Evolutionary conservation across 2,888 invertebrate genomes (phyloP).

Genomic region (Hemistola chrysoprasaria): DNA sequence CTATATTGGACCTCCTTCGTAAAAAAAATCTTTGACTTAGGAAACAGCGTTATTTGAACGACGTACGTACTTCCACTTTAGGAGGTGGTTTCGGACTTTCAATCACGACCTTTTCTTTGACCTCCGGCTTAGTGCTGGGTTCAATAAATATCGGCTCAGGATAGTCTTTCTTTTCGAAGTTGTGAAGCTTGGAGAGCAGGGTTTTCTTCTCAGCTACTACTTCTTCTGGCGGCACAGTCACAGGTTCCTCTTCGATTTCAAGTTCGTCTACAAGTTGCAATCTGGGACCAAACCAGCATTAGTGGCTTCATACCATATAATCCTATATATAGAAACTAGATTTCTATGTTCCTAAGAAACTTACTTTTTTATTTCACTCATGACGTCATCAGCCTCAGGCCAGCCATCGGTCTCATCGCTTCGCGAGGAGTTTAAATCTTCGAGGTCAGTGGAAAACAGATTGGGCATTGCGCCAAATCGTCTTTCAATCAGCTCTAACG

Average conservation of each 20-base stretch:
- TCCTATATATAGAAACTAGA: no score
- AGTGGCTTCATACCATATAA: no score
- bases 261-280: constrained; percentile 58
- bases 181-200: constrained; percentile 63
- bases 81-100: constrained; percentile 47
- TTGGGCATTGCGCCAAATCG: constrained; percentile 86
- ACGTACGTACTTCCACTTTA: constrained; percentile 56
- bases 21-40: no score
- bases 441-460: constrained; percentile 78
- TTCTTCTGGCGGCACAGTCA: constrained; percentile 59
- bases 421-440: constrained; percentile 54
- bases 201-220: constrained; percentile 70
- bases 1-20: no score
- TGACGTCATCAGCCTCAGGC: constrained; percentile 79
- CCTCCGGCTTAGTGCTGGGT: neutral
- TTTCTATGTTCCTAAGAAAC: neutral
- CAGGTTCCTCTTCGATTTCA: constrained; percentile 47
- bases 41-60: no score
- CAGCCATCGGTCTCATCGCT: constrained; percentile 62
- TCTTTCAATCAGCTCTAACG: constrained; percentile 91
- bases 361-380: constrained; percentile 84
- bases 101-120: constrained; percentile 23
- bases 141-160: constrained; percentile 19
- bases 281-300: no score
- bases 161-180: constrained; percentile 58